phyloP scores from a whole-genome alignment of 2,797 vertebrate genomes.

The Percopsis omiscomaycus region DNA sequence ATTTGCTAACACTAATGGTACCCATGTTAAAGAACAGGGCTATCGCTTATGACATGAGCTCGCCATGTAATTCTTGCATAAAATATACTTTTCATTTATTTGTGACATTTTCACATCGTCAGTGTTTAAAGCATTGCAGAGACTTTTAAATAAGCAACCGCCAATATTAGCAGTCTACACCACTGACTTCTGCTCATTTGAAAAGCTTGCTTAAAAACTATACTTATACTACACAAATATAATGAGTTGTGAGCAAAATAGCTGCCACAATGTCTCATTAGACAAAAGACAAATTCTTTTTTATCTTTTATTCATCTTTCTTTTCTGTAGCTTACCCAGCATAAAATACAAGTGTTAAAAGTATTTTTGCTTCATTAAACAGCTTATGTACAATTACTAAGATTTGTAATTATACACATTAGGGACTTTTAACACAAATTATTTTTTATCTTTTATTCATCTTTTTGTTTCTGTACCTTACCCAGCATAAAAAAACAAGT shows the following conservation, averaged over 20 bases:
- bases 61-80: neutral
- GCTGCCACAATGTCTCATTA: neutral
- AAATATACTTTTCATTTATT: conserved; percentile 5
- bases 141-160: neutral
- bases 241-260: neutral
- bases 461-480: neutral
- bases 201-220: no score
- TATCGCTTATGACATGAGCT: conserved; percentile 23
- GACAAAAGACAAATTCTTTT: neutral
- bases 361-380: conserved; percentile 1
- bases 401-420: conserved; percentile 9
- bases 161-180: no score
- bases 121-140: conserved; percentile 1
- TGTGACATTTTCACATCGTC: conserved; percentile 19
- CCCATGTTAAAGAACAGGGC: conserved; percentile 41
- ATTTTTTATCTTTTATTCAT: neutral
- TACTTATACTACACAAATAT: no score
- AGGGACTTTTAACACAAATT: conserved; percentile 25
- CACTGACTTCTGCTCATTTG: no score
- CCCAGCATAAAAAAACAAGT: neutral
- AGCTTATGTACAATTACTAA: conserved; percentile 2
- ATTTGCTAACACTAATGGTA: conserved; percentile 52
- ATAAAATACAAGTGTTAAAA: neutral
- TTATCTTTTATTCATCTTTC: neutral
- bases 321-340: neutral